Evolutionary conservation across 2,113 vertebrate species (phyloP).

Genomic region (Grantiella picta): DNA sequence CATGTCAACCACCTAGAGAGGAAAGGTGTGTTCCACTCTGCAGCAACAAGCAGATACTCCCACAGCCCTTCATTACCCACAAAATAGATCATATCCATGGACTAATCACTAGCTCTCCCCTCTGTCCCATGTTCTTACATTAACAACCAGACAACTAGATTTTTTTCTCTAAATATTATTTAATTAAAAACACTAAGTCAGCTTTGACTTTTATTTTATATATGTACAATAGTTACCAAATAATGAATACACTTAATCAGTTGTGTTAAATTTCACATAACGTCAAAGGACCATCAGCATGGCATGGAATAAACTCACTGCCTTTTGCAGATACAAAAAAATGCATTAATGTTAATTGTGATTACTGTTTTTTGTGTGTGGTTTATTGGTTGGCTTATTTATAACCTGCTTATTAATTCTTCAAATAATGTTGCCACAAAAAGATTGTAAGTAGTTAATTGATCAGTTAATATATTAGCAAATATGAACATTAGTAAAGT

Average conservation of each 20-base stretch:
- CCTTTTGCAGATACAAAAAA: constrained; percentile 67
- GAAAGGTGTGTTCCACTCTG: neutral
- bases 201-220: constrained; percentile 76
- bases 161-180: constrained; percentile 61
- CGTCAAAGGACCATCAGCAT: constrained; percentile 66
- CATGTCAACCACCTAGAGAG: neutral
- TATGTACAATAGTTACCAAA: constrained; percentile 78
- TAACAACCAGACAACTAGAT: constrained; percentile 28
- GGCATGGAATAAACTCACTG: constrained; percentile 66
- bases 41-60: neutral
- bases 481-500: constrained; percentile 72
- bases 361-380: constrained; percentile 3
- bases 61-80: neutral
- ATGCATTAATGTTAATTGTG: constrained; percentile 37
- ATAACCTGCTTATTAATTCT: constrained; percentile 43
- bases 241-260: constrained; percentile 68
- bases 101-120: neutral
- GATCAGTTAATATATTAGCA: constrained; percentile 66
- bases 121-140: neutral
- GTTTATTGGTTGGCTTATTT: neutral
- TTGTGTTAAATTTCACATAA: constrained; percentile 72
- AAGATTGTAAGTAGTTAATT: constrained; percentile 53
- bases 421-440: constrained; percentile 65
- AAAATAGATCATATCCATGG: neutral
- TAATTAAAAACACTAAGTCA: constrained; percentile 76